Conservation (phyloP, 2,797 vertebrate genomes). For the Gymnocypris eckloni region DNA sequence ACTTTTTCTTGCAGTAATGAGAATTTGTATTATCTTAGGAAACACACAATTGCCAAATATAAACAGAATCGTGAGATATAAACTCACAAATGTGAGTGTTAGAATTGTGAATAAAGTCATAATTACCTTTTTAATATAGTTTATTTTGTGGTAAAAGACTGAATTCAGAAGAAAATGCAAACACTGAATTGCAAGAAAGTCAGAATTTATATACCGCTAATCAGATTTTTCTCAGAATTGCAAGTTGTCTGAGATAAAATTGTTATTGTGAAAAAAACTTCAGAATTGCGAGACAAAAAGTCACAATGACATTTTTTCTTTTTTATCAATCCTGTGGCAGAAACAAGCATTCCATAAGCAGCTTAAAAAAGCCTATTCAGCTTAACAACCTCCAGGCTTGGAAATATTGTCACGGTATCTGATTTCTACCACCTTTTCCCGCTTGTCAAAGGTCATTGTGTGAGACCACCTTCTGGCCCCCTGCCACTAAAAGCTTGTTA, state of each 20-base stretch:
- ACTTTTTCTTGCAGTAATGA: neutral
- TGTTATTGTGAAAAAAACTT: neutral
- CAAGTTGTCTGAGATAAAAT: too few species aligned
- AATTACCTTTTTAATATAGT: too few species aligned
- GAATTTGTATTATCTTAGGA: neutral
- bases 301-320: neutral
- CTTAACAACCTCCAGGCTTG: neutral
- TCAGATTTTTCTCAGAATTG: too few species aligned
- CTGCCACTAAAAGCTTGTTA: slow-evolving; percentile 8
- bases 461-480: slow-evolving; percentile 4
- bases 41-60: neutral
- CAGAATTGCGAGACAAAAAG: neutral
- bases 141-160: too few species aligned
- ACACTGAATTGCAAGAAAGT: neutral
- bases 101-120: too few species aligned
- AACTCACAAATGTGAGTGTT: neutral
- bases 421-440: slow-evolving; percentile 23
- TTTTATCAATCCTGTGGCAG: neutral
- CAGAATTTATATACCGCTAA: neutral
- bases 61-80: neutral
- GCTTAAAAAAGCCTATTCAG: neutral
- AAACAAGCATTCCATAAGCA: neutral
- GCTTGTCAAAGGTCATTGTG: slow-evolving; percentile 22
- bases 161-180: too few species aligned
- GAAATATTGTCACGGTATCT: neutral